phyloP scores from a whole-genome alignment of 2,888 invertebrate species.

The Dolichomitus sp. region DNA sequence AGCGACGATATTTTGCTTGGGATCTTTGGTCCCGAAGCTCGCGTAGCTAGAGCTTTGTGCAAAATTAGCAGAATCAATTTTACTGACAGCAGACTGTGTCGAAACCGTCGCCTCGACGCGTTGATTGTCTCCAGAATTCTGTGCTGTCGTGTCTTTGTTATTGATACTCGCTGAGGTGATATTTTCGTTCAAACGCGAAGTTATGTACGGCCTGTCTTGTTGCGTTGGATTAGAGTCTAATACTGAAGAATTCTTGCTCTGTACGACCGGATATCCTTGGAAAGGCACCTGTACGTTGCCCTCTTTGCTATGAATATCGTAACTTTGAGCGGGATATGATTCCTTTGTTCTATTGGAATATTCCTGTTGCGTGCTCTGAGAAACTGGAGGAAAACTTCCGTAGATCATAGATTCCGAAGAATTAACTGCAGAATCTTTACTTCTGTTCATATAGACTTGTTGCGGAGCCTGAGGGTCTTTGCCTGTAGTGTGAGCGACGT shows the following conservation, averaged over 20 bases:
- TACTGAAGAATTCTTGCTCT: constrained; percentile 52
- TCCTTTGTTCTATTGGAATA: constrained; percentile 73
- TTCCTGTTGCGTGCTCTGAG: constrained; percentile 73
- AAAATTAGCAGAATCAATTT: constrained; percentile 44
- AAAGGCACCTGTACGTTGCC: constrained; percentile 50
- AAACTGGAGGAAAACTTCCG: constrained; percentile 50
- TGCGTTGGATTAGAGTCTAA: constrained; percentile 51
- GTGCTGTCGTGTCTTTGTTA: constrained; percentile 69
- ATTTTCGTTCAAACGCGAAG: constrained; percentile 40
- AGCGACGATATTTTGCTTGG: constrained; percentile 43
- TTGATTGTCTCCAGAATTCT: constrained; percentile 57
- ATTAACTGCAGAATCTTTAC: constrained; percentile 64
- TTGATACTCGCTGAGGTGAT: constrained; percentile 45
- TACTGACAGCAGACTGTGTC: constrained; percentile 24
- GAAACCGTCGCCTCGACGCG: constrained; percentile 35
- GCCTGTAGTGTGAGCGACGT: constrained; percentile 70
- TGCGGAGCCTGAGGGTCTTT: constrained; percentile 70
- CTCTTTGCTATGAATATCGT: constrained; percentile 63
- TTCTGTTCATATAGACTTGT: constrained; percentile 67
- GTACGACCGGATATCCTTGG: constrained; percentile 53
- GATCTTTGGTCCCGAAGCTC: constrained; percentile 52
- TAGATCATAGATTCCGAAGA: constrained; percentile 48
- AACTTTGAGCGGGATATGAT: constrained; percentile 67
- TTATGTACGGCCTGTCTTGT: constrained; percentile 51
- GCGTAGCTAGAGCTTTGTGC: constrained; percentile 41